A percentile compares a stretch with the other conserved stretches of the same genome.
Conservation (phyloP, 1,140 invertebrate species). For the Antheraea pernyi region DNA sequence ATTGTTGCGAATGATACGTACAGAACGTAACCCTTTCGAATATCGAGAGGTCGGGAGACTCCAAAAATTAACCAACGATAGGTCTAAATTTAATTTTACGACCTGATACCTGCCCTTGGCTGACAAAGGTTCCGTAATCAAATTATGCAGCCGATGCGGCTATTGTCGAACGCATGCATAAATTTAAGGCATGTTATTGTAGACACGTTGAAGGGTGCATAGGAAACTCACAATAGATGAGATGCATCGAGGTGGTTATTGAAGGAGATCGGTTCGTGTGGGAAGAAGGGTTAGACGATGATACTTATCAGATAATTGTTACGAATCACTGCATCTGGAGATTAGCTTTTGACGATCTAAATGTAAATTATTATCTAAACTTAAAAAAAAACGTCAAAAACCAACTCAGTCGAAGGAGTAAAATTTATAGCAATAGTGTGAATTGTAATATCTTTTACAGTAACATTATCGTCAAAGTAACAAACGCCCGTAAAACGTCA, state of each 20-base stretch:
- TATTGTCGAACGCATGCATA: slow-evolving; percentile 70
- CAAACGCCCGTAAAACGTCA: slow-evolving; percentile 43
- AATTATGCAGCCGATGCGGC: slow-evolving; percentile 74
- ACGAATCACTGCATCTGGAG: slow-evolving; percentile 66
- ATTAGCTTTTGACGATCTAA: slow-evolving; percentile 26
- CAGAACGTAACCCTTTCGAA: slow-evolving; percentile 46
- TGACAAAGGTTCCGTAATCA: slow-evolving; percentile 75
- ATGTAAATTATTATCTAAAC: slow-evolving; percentile 18
- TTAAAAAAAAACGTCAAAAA: slow-evolving; percentile 11
- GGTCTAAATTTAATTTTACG: slow-evolving; percentile 77
- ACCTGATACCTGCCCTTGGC: slow-evolving; percentile 68
- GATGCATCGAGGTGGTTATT: slow-evolving; percentile 61
- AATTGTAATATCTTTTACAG: slow-evolving; percentile 27
- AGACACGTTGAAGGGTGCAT: slow-evolving; percentile 58
- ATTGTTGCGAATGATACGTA: slow-evolving; percentile 68
- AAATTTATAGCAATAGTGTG: slow-evolving; percentile 1
- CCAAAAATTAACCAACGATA: slow-evolving; percentile 75
- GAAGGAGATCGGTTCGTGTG: slow-evolving; percentile 56
- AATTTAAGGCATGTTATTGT: slow-evolving; percentile 67
- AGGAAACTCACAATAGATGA: slow-evolving; percentile 52
- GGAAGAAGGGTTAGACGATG: slow-evolving; percentile 69
- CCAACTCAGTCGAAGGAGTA: not conserved
- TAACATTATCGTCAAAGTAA: slow-evolving; percentile 54
- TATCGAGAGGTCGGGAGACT: slow-evolving; percentile 67
- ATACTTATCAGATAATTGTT: slow-evolving; percentile 77